These are phyloP conservation scores for Athrips mouffetella DNA, from an alignment of 2,888 invertebrate genomes.

Conservation along the genomic window DNA sequence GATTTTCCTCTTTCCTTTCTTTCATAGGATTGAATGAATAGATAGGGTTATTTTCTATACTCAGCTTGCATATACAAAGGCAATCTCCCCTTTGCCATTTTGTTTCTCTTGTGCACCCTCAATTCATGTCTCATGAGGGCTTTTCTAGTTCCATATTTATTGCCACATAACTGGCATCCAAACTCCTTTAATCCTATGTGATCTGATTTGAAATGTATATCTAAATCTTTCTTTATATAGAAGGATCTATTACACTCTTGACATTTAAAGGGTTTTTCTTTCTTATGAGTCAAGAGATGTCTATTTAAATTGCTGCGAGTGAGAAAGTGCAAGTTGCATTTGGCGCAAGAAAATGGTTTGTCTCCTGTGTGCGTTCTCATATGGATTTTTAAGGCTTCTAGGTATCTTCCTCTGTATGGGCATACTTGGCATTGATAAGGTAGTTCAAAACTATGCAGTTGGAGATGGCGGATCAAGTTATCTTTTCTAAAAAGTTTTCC, in stretches of 20 bases:
- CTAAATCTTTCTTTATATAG: slow-evolving; percentile 46
- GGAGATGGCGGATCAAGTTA: slow-evolving; percentile 47
- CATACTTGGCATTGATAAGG: slow-evolving; percentile 25
- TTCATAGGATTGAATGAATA: too few relatives aligned
- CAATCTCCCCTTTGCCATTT: slow-evolving; percentile 52
- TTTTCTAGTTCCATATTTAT: slow-evolving; percentile 52
- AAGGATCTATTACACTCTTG: slow-evolving; percentile 48
- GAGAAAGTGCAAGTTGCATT: slow-evolving; percentile 45
- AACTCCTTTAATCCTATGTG: slow-evolving; percentile 53
- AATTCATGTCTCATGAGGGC: slow-evolving; percentile 56
- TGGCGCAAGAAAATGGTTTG: slow-evolving; percentile 52
- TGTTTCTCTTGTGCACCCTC: slow-evolving; percentile 53
- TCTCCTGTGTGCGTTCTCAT: too few relatives aligned
- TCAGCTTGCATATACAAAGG: slow-evolving; percentile 56
- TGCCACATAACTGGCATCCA: slow-evolving; percentile 46
- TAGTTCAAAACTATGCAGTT: slow-evolving; percentile 25
- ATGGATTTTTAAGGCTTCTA: slow-evolving; percentile 23
- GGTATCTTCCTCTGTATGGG: slow-evolving; percentile 25
- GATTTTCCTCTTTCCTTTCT: too few relatives aligned
- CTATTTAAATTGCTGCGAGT: slow-evolving; percentile 56
- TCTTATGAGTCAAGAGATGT: slow-evolving; percentile 51
- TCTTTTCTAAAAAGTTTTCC: slow-evolving; percentile 56
- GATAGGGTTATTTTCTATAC: too few relatives aligned
- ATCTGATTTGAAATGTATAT: slow-evolving; percentile 48
- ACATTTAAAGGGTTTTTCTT: slow-evolving; percentile 50